Conservation (phyloP, 2,113 vertebrate genomes). For the Misgurnus anguillicaudatus region DNA sequence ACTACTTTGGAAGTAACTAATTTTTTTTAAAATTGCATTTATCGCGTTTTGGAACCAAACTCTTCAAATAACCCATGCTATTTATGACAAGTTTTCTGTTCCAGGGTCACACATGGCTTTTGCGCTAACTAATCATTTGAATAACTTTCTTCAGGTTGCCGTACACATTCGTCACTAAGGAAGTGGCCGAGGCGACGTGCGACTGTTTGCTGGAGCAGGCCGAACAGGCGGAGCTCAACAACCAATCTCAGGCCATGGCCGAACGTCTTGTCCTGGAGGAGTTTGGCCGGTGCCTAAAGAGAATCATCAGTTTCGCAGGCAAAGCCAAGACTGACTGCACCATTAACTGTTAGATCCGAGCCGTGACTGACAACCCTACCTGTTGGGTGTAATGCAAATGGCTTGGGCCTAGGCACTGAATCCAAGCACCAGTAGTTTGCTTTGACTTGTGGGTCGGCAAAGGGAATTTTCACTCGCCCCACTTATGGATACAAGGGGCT, state of each 20-base stretch:
- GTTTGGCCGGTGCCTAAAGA: conserved; percentile 96
- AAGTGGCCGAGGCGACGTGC: conserved; percentile 93
- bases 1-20: no score
- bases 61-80: no score
- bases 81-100: no score
- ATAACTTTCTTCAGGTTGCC: conserved; percentile 80
- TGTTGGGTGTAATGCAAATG: neutral
- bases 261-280: conserved; percentile 95
- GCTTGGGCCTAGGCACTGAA: neutral
- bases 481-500: neutral
- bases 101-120: no score
- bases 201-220: conserved; percentile 94
- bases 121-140: neutral
- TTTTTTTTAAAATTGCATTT: no score
- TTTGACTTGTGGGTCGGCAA: neutral
- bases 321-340: conserved; percentile 93
- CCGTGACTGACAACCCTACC: neutral
- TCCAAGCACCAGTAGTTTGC: neutral
- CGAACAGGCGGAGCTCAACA: conserved; percentile 85
- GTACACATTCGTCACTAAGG: conserved; percentile 95
- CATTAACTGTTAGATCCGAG: conserved; percentile 84
- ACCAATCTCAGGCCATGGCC: conserved; percentile 83
- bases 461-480: neutral
- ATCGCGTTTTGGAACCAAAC: no score
- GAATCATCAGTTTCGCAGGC: conserved; percentile 93